These are phyloP conservation scores for Tethya wilhelma DNA, from an alignment of 37 sponge, comb jelly and placozoan genomes.

Conservation along the genomic window DNA sequence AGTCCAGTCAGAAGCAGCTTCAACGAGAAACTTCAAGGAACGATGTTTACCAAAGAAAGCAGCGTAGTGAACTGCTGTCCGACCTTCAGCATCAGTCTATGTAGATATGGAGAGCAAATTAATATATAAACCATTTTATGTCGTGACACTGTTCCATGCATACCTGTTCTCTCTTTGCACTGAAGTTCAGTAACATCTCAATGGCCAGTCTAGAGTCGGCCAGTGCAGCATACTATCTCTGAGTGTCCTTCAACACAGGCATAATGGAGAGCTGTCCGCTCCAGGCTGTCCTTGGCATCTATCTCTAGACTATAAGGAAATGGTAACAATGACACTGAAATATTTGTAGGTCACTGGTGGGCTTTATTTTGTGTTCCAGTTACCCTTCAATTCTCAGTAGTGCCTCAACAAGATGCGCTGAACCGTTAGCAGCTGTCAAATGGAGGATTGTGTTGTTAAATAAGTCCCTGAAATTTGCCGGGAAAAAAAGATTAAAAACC, in stretches of 20 bases:
- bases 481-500: too few relatives aligned
- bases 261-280: conserved; percentile 72
- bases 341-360: neutral
- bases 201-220: conserved; percentile 74
- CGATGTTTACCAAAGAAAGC: conserved; percentile 85
- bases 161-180: conserved; percentile 78
- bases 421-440: conserved; percentile 56
- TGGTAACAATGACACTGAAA: too few relatives aligned
- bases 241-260: conserved; percentile 49
- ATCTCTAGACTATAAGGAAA: conserved; percentile 45
- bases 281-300: conserved; percentile 47
- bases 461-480: conserved; percentile 65
- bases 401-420: conserved; percentile 42
- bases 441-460: conserved; percentile 73
- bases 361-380: too few relatives aligned
- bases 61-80: conserved; percentile 94
- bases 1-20: conserved; percentile 79
- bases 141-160: too few relatives aligned
- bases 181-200: conserved; percentile 79
- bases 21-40: conserved; percentile 83
- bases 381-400: conserved; percentile 61
- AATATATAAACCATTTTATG: too few relatives aligned
- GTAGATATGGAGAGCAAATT: too few relatives aligned
- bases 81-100: conserved; percentile 72
- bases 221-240: conserved; percentile 76